Evolutionary conservation across 2,797 vertebrate species (phyloP), one percentile per base, ranked within the genome.

Genomic region (Cygnus olor): DNA sequence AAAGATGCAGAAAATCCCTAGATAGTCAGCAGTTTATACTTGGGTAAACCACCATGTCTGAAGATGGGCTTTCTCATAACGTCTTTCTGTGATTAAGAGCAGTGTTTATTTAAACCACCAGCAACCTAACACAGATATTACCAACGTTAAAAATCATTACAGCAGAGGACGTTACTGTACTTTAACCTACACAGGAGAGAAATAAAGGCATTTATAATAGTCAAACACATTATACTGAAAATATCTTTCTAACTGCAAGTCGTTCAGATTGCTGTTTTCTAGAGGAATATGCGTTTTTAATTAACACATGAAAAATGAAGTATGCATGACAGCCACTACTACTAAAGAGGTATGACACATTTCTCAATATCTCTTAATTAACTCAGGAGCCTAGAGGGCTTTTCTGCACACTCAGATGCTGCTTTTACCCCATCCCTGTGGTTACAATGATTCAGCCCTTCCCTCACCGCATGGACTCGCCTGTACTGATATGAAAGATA

Each of bases 391-490:
- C 81, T 72, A 21, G 80, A 61, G 61, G 58, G 66, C 54, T 92
- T 81, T 72, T 56, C 42, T n/a, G 3, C 18, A 3, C 8, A 1
- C 24, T 44, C 53, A 10, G 10, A 5, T 6, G 3, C 27, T 27
- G 7, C 42, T 80, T 51, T 14, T 80, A 76, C 65, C 66, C 71
- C 56, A 12, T 10, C 28, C 0, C 0, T 0, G 53, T 3, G 18
- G 20, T 8, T 58, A 20, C 1, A 1, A 61, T 3, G 27, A 18
- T 54, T 15, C 40, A 64, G 30, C 28, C 32, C 30, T 40, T 9
- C 30, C 2, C 1, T 64, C 51, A 30, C 30, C 53, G 7, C 6
- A 0, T 0, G 11, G 42, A 24, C 10, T 44, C 3, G 2, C 61
- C 27, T 8, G 36, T 60, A 54, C 53, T 0, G 0, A 24, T n/a